Evolutionary conservation across 2,113 vertebrate genomes (phyloP).

Genomic region (Empidonax alnorum): DNA sequence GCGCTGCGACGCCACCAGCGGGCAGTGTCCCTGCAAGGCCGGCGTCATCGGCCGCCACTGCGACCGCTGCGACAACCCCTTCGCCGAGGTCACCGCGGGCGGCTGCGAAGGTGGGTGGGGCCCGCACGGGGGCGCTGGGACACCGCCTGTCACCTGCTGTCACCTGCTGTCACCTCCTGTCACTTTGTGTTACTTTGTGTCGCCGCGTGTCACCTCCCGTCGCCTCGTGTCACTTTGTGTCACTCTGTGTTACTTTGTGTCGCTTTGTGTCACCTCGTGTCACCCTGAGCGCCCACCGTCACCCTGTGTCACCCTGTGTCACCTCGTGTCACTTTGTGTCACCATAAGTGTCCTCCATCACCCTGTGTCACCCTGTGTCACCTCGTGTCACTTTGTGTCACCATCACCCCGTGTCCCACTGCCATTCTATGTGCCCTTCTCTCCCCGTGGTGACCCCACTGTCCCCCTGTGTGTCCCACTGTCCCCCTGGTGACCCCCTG

Average conservation of each 20-base stretch:
- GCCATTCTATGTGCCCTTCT: background rate
- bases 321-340: background rate
- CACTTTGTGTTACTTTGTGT: background rate
- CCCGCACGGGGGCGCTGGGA: background rate
- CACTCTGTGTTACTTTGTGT: no score
- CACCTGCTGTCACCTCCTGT: no score
- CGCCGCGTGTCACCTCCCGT: background rate
- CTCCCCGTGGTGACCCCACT: no score
- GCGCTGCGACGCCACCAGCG: conserved; percentile 83
- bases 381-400: background rate
- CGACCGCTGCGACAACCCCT: conserved; percentile 95
- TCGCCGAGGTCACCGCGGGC: conserved; percentile 90
- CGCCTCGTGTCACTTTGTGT: background rate
- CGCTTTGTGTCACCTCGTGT: no score
- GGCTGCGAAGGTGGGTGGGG: conserved; percentile 89
- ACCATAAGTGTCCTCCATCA: background rate
- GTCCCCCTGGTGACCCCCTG: background rate
- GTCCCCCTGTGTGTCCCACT: background rate
- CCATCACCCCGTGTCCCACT: background rate
- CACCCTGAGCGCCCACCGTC: background rate
- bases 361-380: background rate
- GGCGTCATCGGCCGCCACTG: conserved; percentile 94
- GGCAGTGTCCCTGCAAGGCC: conserved; percentile 92
- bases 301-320: background rate
- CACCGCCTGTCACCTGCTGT: background rate